Evolutionary conservation across 2,113 vertebrate genomes (phyloP).

Genomic region (Eurypyga helias): DNA sequence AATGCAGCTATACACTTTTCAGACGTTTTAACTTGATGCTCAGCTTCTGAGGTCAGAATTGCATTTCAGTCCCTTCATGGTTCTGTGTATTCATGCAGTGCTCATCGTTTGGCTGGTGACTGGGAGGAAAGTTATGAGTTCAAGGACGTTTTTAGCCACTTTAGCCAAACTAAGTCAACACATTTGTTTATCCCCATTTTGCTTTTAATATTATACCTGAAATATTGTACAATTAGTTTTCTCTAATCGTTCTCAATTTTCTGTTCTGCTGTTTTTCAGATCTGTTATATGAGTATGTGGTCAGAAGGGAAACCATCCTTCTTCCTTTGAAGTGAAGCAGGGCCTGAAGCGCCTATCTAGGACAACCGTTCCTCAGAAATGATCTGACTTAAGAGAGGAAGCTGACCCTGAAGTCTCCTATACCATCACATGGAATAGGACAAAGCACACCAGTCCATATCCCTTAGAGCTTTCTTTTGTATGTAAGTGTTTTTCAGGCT

Average conservation of each 20-base stretch:
- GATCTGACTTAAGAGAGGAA: neutral
- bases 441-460: neutral
- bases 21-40: neutral
- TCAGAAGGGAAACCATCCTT: neutral
- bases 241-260: neutral
- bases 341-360: neutral
- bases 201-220: neutral
- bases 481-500: neutral
- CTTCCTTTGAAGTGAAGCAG: neutral
- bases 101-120: neutral
- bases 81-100: neutral
- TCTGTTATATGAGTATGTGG: neutral
- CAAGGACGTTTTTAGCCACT: neutral
- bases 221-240: neutral
- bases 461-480: neutral
- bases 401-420: neutral
- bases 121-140: neutral
- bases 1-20: neutral
- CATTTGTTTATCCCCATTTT: neutral
- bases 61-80: neutral
- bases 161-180: neutral
- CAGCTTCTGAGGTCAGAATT: neutral
- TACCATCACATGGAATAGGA: rapidly evolving
- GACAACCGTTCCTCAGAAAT: neutral
- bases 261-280: neutral